Conservation (phyloP, 1,140 invertebrate genomes). For the Leptopilina clavipes region DNA sequence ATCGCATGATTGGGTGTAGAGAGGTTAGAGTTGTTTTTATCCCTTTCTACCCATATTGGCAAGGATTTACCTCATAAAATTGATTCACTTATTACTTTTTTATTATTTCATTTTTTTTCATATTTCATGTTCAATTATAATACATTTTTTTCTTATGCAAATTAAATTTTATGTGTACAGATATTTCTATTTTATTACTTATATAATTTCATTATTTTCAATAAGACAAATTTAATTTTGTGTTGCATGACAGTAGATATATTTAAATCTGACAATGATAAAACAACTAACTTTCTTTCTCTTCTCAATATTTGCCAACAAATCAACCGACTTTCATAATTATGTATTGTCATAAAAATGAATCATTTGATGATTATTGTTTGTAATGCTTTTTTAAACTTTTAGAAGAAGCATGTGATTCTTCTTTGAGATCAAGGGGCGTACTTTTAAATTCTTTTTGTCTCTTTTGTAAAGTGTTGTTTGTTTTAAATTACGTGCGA, state of each 20-base stretch:
- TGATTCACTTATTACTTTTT: background rate
- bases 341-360: background rate
- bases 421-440: background rate
- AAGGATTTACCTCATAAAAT: background rate
- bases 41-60: conserved; percentile 44
- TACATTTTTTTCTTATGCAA: too few relatives aligned
- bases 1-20: conserved; percentile 70
- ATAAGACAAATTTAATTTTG: too few relatives aligned
- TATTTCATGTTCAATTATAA: too few relatives aligned
- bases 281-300: too few relatives aligned
- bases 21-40: conserved; percentile 65
- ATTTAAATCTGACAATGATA: too few relatives aligned
- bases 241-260: too few relatives aligned
- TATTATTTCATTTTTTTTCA: too few relatives aligned
- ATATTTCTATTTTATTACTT: too few relatives aligned
- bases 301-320: too few relatives aligned
- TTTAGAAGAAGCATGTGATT: background rate
- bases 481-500: background rate
- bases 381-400: background rate
- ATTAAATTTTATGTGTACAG: too few relatives aligned
- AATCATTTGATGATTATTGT: background rate
- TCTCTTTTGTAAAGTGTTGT: background rate
- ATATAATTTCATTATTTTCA: too few relatives aligned
- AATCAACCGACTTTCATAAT: too few relatives aligned
- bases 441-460: background rate